phyloP scores from a whole-genome alignment of 2,113 vertebrate species.

The Rhynchomys soricoides region DNA sequence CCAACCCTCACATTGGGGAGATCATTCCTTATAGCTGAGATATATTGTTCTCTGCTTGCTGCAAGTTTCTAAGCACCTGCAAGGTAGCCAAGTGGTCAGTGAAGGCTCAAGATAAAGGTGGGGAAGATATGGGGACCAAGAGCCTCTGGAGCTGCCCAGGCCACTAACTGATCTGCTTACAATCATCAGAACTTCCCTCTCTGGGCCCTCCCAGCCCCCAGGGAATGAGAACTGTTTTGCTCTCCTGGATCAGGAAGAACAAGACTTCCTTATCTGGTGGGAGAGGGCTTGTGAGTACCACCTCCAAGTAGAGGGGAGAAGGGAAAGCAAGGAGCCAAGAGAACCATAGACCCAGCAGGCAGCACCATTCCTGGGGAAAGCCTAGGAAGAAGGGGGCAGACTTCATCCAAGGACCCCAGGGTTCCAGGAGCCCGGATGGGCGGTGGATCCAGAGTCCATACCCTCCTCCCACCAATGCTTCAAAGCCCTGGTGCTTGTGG shows the following conservation, averaged over 20 bases:
- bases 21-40: constrained; percentile 18
- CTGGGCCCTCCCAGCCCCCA: constrained; percentile 73
- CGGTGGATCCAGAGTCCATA: constrained; percentile 59
- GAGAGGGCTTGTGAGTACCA: constrained; percentile 57
- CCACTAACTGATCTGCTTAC: constrained; percentile 62
- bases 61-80: constrained; percentile 49
- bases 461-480: constrained; percentile 53
- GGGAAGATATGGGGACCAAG: constrained; percentile 59
- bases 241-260: constrained; percentile 74
- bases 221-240: constrained; percentile 76
- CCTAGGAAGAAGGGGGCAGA: constrained; percentile 63
- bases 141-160: constrained; percentile 57
- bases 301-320: constrained; percentile 66
- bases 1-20: background rate
- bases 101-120: constrained; percentile 57
- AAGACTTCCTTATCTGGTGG: constrained; percentile 74
- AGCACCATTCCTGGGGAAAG: constrained; percentile 58
- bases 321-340: constrained; percentile 52
- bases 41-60: constrained; percentile 53
- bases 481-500: constrained; percentile 53
- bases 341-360: constrained; percentile 61
- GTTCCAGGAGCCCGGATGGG: constrained; percentile 70
- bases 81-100: constrained; percentile 34
- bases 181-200: constrained; percentile 79
- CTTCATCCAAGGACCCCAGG: constrained; percentile 46